Evolutionary conservation across 2,888 invertebrate genomes (phyloP), one percentile per base, ranked within the genome.

Genomic region (Pterostichus madidus): DNA sequence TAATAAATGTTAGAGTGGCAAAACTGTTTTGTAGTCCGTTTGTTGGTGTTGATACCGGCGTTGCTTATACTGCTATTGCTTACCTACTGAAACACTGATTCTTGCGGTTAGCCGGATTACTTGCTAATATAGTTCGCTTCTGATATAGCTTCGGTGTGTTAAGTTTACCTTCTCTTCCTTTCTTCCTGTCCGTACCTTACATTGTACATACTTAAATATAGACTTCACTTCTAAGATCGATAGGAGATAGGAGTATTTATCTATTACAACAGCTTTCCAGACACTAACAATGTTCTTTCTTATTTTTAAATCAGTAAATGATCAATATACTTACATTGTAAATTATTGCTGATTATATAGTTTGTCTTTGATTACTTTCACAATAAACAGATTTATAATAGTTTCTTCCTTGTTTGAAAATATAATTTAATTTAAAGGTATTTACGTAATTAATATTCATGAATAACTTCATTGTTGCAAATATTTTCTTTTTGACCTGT

Each of bases 71-170:
- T 49, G n/a, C 11, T 56, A 56, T 5, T 68, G 44, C 39, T 71
- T 71, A n/a, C n/a, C n/a, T n/a, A 44, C 44, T 17, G 46, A 71
- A 46, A 71, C 68, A 71, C 68, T 44, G 39, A 71, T 71, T 71
- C 68, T 17, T 15, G 68, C 15, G 68, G 68, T 71, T 71, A 71
- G 15, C 68, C 17, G 39, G 68, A 71, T 71, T 71, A 39, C 68
- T 71, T 39, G 44, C 44, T 71, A 44, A 71, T 71, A 71, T 71
- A 71, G 15, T 71, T 71, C 44, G 15, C 44, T 71, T 71, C 44
- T 71, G 32, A 64, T 64, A 32, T 64, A 44, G 31, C 31, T 64
- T 31, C 39, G 31, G 32, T 64, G 31, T 52, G 24, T 6, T 56
- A 39, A 39, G 46, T 71, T 71, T 44, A 13, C 44, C 39, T 71